A percentile compares a stretch with the other conserved stretches of the same genome.
These are phyloP conservation scores for Puffinus mauretanicus DNA, from an alignment of 2,113 vertebrate genomes.

Conservation along the genomic window DNA sequence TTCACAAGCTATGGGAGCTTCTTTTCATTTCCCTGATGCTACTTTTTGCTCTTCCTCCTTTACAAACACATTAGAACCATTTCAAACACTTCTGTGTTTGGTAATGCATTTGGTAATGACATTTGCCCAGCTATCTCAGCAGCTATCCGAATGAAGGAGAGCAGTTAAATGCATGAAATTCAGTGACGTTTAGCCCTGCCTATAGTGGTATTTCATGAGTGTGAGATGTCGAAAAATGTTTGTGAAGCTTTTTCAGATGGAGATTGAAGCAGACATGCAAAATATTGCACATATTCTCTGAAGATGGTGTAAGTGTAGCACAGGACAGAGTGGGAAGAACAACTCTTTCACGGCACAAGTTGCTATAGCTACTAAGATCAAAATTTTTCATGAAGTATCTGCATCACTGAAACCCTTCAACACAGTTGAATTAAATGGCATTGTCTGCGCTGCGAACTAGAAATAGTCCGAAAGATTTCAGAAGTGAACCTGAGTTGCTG, in stretches of 20 bases:
- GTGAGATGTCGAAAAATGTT: not conserved
- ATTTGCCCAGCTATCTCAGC: not conserved
- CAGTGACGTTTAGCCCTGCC: not conserved
- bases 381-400: not conserved
- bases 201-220: not conserved
- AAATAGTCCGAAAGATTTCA: not conserved
- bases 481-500: not conserved
- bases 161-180: not conserved
- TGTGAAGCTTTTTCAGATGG: not conserved
- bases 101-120: not conserved
- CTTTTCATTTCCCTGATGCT: not conserved
- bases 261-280: not conserved
- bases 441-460: not conserved
- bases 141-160: not conserved
- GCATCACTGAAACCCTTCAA: not conserved
- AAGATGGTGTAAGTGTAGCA: not conserved
- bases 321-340: not conserved
- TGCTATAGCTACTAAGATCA: constrained; percentile 15
- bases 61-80: not conserved
- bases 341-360: not conserved
- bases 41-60: not conserved
- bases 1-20: not conserved
- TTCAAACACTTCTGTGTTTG: not conserved
- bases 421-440: not conserved
- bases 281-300: not conserved